Conservation (phyloP, 2,888 invertebrate species). For the Oxyteleia sp. region DNA sequence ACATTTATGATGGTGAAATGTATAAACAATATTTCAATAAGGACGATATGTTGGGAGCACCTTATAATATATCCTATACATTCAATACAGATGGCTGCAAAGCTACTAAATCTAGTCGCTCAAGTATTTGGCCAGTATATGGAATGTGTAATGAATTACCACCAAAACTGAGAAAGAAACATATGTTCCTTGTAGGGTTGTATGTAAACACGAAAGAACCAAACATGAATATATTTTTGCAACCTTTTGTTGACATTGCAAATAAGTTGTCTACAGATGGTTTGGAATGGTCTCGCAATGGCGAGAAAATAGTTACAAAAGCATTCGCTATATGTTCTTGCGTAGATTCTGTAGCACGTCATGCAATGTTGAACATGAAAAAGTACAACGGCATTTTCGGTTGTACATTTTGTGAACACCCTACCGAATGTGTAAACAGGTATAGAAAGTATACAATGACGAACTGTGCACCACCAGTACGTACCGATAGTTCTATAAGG, state of each 20-base stretch:
- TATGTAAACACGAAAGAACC: conserved; percentile 60
- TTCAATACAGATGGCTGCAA: conserved; percentile 63
- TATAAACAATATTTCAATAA: conserved; percentile 28
- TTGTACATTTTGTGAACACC: conserved; percentile 62
- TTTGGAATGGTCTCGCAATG: conserved; percentile 31
- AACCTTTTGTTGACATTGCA: conserved; percentile 61
- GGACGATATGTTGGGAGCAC: conserved; percentile 13
- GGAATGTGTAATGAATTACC: conserved; percentile 53
- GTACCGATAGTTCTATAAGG: conserved; percentile 23
- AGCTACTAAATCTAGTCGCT: conserved; percentile 29
- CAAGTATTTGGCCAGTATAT: conserved; percentile 58
- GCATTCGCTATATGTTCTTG: conserved; percentile 32
- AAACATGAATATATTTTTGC: conserved; percentile 50
- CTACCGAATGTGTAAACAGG: conserved; percentile 24
- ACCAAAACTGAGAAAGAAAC: conserved; percentile 40
- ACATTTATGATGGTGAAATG: conserved; percentile 55
- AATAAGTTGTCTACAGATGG: conserved; percentile 62
- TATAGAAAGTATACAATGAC: conserved; percentile 34
- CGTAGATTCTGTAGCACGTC: conserved; percentile 23
- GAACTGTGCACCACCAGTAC: neutral
- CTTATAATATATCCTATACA: conserved; percentile 56
- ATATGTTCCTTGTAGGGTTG: conserved; percentile 45
- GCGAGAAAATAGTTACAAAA: conserved; percentile 5
- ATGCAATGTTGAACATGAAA: conserved; percentile 55
- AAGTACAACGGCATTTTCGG: conserved; percentile 62